Conservation (phyloP, 1,140 invertebrate species). For the Copidosoma floridanum region DNA sequence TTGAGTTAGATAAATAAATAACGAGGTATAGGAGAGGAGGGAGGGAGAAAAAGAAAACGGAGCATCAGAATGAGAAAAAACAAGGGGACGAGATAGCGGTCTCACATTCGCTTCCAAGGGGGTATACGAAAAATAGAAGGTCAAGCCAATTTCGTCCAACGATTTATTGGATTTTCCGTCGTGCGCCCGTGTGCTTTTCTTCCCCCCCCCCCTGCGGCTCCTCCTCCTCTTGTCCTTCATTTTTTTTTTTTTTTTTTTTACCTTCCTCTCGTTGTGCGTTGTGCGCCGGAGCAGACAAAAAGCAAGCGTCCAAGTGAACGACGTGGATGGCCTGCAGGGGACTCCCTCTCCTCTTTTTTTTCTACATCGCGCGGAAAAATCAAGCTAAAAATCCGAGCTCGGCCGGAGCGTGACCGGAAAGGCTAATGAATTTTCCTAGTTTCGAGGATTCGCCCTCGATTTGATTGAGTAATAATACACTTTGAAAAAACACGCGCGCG, state of each 20-base stretch:
- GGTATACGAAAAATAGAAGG: constrained; percentile 14
- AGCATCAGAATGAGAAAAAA: not conserved
- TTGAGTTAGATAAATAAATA: constrained; percentile 18
- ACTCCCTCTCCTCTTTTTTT: too few relatives aligned
- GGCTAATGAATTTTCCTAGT: constrained; percentile 17
- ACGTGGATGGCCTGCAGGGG: constrained; percentile 2
- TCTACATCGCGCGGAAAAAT: not conserved
- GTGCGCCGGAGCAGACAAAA: not conserved
- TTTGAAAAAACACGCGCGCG: not conserved
- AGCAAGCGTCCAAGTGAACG: not conserved
- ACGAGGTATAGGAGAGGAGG: not conserved
- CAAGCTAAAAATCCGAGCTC: not conserved
- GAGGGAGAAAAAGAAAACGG: not conserved
- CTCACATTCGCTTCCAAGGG: not conserved
- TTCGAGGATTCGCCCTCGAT: not conserved
- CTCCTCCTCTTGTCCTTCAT: not conserved
- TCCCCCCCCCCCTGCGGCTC: not conserved
- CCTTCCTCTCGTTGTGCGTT: not conserved
- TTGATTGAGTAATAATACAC: too few relatives aligned
- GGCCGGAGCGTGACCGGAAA: not conserved
- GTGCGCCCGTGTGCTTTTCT: not conserved
- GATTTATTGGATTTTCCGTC: constrained; percentile 24
- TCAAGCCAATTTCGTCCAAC: constrained; percentile 11
- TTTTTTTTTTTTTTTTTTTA: not conserved
- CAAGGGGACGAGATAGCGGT: not conserved